Evolutionary conservation across 2,888 invertebrate genomes (phyloP).

Genomic region (Neuroscelio doddi): DNA sequence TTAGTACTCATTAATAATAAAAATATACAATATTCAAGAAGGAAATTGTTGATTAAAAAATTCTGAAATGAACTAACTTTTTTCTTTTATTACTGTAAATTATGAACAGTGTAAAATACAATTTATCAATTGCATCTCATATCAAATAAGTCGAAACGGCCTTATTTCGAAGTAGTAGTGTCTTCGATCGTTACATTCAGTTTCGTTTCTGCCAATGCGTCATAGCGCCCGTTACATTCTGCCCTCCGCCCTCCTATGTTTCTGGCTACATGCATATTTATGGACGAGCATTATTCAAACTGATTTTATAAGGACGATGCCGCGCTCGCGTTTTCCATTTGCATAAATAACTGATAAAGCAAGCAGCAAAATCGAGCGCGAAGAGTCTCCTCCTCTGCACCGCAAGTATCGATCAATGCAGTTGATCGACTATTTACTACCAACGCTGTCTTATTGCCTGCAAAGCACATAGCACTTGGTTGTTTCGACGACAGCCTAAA

Average conservation of each 20-base stretch:
- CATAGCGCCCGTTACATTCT: slow-evolving; percentile 26
- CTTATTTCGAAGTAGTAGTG: slow-evolving; percentile 59
- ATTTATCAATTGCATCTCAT: slow-evolving; percentile 15
- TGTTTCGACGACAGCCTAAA: not conserved
- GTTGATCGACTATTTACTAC: no score
- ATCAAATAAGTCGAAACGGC: slow-evolving; percentile 45
- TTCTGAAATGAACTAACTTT: no score
- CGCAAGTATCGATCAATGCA: slow-evolving; percentile 41
- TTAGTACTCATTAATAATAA: no score
- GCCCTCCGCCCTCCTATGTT: slow-evolving; percentile 31
- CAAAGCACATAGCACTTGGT: slow-evolving; percentile 26
- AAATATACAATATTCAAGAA: no score
- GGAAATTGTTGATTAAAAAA: no score
- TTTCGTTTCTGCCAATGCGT: slow-evolving; percentile 49
- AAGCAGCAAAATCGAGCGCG: slow-evolving; percentile 42
- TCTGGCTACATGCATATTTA: slow-evolving; percentile 65
- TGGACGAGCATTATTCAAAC: slow-evolving; percentile 67
- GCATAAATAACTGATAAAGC: slow-evolving; percentile 66
- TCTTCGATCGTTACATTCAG: slow-evolving; percentile 65
- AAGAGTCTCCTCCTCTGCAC: slow-evolving; percentile 39
- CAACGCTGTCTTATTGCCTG: slow-evolving; percentile 22
- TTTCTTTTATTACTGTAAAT: no score
- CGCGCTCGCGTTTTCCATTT: slow-evolving; percentile 60
- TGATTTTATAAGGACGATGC: slow-evolving; percentile 67
- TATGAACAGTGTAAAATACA: no score